Evolutionary conservation across 2,113 vertebrate species (phyloP), one percentile per base, ranked within the genome.

Genomic region (Rhinichthys klamathensis): DNA sequence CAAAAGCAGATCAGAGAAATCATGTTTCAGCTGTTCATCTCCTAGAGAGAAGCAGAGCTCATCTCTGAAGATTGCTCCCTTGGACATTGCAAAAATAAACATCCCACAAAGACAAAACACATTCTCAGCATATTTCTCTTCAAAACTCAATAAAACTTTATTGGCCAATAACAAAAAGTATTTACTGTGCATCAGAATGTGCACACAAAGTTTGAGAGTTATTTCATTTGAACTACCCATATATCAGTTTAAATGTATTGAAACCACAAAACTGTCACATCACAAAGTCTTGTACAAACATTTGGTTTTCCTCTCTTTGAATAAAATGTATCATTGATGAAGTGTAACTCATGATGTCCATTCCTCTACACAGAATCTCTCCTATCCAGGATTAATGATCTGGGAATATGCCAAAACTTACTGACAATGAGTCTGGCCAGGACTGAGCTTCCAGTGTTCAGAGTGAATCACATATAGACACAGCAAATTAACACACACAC

Each of bases 341-440:
- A 2, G 25, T 15, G 12, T 63, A 63, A 30, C 61, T 54, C 41
- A 82, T 8, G 77, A 80, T 77, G 79, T 87, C 79, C 86, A 84
- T 83, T 81, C 83, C 83, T 70, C 86, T 87, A 90, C 90, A 86
- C 89, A 83, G 61, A 81, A 87, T 15, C 87, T 90, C 82, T 83
- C 80, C 69, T 83, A 80, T 90, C 88, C 88, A 91, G 83, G 63
- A 90, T 76, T 88, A 90, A 89, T 88, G 82, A 89, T 82, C 86
- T 32, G 6, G 69, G 60, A 84, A 85, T 78, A 61, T 35, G 27
- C 84, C 56, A 75, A 41, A 25, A 13, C n/a, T 11, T 61, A 60
- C 38, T 75, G 54, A 58, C 38, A 41, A 69, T 21, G 35, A 60
- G 41, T 32, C 30, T 60, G 21, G 10, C 21, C 67, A 61, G 70